phyloP scores from a whole-genome alignment of 1,140 invertebrate species.

The Alviniconcha marisindica region DNA sequence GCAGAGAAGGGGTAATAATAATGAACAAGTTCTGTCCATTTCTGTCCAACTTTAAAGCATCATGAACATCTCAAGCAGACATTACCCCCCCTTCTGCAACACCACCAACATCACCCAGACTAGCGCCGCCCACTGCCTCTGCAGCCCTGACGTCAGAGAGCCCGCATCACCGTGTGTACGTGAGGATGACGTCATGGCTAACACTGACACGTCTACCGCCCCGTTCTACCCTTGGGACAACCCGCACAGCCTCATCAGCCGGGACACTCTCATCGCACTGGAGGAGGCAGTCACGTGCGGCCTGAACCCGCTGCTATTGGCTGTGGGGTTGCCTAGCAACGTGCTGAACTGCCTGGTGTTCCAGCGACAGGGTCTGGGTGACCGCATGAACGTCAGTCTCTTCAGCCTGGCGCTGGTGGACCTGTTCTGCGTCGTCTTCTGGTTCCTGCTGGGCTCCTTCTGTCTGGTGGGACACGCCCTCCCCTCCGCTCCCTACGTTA shows the following conservation, averaged over 20 bases:
- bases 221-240: neutral
- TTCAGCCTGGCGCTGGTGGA: slow-evolving; percentile 15
- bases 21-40: too few species aligned
- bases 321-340: neutral
- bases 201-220: neutral
- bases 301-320: slow-evolving; percentile 8
- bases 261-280: neutral
- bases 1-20: too few species aligned
- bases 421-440: neutral
- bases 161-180: too few species aligned
- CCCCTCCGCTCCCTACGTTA: neutral
- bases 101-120: too few species aligned
- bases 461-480: neutral
- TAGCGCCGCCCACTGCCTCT: too few species aligned
- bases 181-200: too few species aligned
- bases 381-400: slow-evolving; percentile 13
- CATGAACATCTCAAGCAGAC: too few species aligned
- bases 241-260: neutral
- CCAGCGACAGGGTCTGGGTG: neutral
- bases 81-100: too few species aligned
- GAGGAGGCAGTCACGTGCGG: slow-evolving; percentile 4
- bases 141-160: neutral
- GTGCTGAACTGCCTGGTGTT: neutral
- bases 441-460: slow-evolving; percentile 18
- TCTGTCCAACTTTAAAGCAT: too few species aligned